Percentiles rank a stretch among this genome's conserved stretches.
These are phyloP conservation scores for Oikopleura albicans DNA, from an alignment of 23 tunicate genomes.

Conservation along the genomic window DNA sequence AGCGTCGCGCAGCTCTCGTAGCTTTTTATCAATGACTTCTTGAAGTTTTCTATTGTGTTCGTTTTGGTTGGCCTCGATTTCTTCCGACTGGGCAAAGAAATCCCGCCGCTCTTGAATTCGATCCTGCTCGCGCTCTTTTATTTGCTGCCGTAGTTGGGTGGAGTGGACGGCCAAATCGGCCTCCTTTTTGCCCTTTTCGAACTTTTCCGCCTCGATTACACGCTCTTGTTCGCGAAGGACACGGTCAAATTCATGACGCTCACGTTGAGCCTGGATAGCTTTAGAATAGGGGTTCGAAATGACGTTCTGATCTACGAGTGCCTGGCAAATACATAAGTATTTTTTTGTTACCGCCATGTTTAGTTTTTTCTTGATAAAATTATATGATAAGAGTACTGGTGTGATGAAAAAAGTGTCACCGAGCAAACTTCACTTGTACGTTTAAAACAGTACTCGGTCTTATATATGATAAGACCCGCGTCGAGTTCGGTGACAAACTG, in stretches of 20 bases:
- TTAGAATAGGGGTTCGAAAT: too few relatives aligned
- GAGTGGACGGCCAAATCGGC: neutral
- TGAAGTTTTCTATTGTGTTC: neutral
- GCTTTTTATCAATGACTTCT: neutral
- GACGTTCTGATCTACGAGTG: too few relatives aligned
- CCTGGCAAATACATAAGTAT: too few relatives aligned
- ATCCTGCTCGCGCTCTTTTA: neutral
- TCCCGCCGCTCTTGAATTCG: neutral
- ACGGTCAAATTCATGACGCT: slow-evolving; percentile 66
- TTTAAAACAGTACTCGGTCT: too few relatives aligned
- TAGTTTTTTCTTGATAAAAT: too few relatives aligned
- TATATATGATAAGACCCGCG: too few relatives aligned
- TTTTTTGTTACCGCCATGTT: too few relatives aligned
- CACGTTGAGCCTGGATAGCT: slow-evolving; percentile 93
- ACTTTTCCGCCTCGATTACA: neutral
- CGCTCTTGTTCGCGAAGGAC: slow-evolving; percentile 22
- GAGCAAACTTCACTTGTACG: too few relatives aligned
- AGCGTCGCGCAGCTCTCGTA: neutral
- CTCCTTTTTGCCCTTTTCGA: neutral
- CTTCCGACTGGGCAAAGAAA: neutral
- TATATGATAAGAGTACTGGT: too few relatives aligned
- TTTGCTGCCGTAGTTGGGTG: neutral
- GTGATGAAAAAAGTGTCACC: too few relatives aligned
- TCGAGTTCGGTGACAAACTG: too few relatives aligned
- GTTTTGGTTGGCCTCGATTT: neutral